Evolutionary conservation across 2,113 vertebrate genomes (phyloP).

Genomic region (Myocastor coypus): DNA sequence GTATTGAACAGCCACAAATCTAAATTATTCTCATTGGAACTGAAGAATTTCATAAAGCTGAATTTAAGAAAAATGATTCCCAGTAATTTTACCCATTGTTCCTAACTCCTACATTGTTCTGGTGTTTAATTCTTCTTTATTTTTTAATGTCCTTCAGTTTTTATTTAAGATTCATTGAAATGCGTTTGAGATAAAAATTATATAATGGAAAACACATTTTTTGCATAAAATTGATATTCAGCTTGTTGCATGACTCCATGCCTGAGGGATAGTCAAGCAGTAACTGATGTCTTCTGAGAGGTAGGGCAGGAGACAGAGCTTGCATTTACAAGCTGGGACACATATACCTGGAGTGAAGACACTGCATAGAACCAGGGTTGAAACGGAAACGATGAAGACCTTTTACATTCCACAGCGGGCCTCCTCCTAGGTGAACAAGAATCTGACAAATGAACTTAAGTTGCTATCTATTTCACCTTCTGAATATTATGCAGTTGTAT

Average conservation of each 20-base stretch:
- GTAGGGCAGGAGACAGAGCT: not conserved
- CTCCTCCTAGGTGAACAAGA: not conserved
- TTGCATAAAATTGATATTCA: not conserved
- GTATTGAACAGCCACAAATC: not conserved
- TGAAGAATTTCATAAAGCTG: not conserved
- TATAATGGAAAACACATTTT: not conserved
- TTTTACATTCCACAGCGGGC: not conserved
- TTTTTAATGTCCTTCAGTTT: not conserved
- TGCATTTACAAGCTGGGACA: not conserved
- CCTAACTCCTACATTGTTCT: not conserved
- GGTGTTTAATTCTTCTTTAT: not conserved
- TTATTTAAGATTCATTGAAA: not conserved
- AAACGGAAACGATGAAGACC: not conserved
- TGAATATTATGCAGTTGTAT: not conserved
- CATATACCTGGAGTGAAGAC: not conserved
- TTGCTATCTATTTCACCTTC: too few relatives aligned
- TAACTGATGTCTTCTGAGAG: not conserved
- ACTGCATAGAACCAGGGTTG: not conserved
- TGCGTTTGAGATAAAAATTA: not conserved
- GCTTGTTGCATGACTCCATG: not conserved
- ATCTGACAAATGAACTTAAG: not conserved
- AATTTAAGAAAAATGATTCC: not conserved
- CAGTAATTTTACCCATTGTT: not conserved
- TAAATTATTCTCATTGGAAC: not conserved
- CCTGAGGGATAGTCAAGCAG: not conserved